Base-by-base conservation (phyloP, 2,888 invertebrate genomes). In the Achlya flavicornis region DNA sequence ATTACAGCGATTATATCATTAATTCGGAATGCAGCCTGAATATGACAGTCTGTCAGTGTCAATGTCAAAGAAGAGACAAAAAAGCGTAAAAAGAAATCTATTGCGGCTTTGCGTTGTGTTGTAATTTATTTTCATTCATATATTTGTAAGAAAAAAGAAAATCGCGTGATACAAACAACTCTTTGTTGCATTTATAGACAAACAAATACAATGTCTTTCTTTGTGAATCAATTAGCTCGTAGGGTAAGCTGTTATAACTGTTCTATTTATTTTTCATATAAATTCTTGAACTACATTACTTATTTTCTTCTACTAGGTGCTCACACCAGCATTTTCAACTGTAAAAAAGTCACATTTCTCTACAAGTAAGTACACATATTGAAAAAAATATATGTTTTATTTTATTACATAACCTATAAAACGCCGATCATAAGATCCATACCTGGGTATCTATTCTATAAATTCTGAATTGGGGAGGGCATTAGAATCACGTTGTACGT, bases 341-440 rank as follows among this genome's bases (percentile, higher is more conserved):
- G 72, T 79, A 10, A 89, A 85, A 69, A 87, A 73, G 61, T 69
- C 80, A 1, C 87, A 87, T 65, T 88, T 92, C 65, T 91, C 90
- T 2, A 90, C 91, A 4, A 86, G 92, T 93, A 83, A 90, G 91
- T 89, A 58, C 41, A 41, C 4, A 12, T 41, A 26, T 8, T 48
- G 26, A 12, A 10, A 5, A 7, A 10, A n/a, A n/a, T n/a, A 10
- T 0, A 7, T 3, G 1, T 12, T 12, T n/a, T 46, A n/a, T n/a
- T 67, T 63, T 64, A 57, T 78, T 77, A 78, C 63, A 78, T 82
- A 80, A 80, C 80, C 77, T 76, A 73, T 71, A 66, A 69, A 68
- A 66, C 68, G 63, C 65, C 64, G 33, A 63, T 64, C 7, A 3
- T 10, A 38, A 8, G 11, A 38, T 38, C 38, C 8, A 26, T 26